A percentile compares a stretch with the other conserved stretches of the same genome.
These are phyloP conservation scores for Eristalinus sepulchralis DNA, from an alignment of 2,888 invertebrate genomes.

Conservation along the genomic window DNA sequence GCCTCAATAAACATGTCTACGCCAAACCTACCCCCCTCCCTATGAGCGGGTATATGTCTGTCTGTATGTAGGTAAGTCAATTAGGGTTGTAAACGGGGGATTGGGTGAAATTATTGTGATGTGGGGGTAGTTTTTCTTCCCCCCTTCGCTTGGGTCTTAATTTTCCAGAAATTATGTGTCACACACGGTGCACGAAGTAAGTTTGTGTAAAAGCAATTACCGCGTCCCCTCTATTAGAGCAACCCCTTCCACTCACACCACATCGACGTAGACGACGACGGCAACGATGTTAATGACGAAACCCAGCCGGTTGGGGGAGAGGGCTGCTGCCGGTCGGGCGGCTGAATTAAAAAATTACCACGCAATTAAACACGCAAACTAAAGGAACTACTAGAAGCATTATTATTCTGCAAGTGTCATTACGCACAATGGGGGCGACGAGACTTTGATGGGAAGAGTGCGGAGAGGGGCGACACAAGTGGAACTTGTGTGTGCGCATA, in stretches of 20 bases:
- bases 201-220: constrained; percentile 41
- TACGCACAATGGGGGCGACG: constrained; percentile 36
- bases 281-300: neutral
- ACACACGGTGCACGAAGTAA: constrained; percentile 4
- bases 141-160: neutral
- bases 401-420: constrained; percentile 38
- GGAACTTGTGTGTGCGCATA: neutral
- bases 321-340: neutral
- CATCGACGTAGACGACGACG: neutral
- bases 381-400: constrained; percentile 7
- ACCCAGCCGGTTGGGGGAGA: neutral
- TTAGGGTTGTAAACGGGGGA: neutral
- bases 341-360: constrained; percentile 63
- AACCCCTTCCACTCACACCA: neutral
- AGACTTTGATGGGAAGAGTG: neutral
- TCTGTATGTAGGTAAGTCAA: neutral
- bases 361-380: constrained; percentile 48
- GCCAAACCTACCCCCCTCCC: neutral
- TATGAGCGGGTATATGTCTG: neutral
- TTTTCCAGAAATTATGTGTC: constrained; percentile 23
- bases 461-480: neutral
- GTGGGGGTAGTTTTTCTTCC: neutral
- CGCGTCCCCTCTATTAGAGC: neutral
- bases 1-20: constrained; percentile 37
- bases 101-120: neutral